phyloP scores from a whole-genome alignment of 2,888 invertebrate genomes.

The Leptinotarsa haldemani region DNA sequence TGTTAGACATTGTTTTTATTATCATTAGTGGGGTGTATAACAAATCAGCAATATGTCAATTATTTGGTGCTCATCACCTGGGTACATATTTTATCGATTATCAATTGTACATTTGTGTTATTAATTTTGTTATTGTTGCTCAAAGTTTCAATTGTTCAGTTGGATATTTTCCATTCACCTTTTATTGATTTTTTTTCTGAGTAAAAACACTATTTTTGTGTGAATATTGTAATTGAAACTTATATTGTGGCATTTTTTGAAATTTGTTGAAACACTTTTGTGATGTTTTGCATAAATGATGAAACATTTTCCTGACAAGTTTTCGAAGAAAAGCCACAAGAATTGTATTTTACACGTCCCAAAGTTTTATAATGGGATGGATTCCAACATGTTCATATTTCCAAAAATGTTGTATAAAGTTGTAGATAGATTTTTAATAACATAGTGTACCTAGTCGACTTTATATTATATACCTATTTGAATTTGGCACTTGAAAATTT shows the following conservation, averaged over 20 bases:
- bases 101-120: conserved; percentile 42
- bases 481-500: conserved; percentile 58
- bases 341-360: conserved; percentile 39
- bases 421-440: conserved; percentile 62
- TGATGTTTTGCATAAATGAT: conserved; percentile 43
- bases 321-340: conserved; percentile 28
- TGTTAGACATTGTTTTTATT: conserved; percentile 45
- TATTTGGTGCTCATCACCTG: conserved; percentile 52
- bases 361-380: conserved; percentile 25
- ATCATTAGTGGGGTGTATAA: conserved; percentile 46
- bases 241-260: conserved; percentile 35
- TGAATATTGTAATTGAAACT: conserved; percentile 46
- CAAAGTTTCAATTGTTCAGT: conserved; percentile 49
- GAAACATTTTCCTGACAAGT: conserved; percentile 32
- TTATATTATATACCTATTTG: conserved; percentile 51
- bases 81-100: conserved; percentile 39
- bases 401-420: conserved; percentile 57
- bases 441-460: conserved; percentile 60
- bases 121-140: conserved; percentile 52
- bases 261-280: conserved; percentile 41
- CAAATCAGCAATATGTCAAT: conserved; percentile 57
- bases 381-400: conserved; percentile 51
- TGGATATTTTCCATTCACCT: conserved; percentile 22
- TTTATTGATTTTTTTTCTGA: conserved; percentile 25
- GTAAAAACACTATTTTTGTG: conserved; percentile 32